These are phyloP conservation scores for Drosophila pegasa DNA, from an alignment of 2,888 invertebrate genomes.

Conservation along the genomic window DNA sequence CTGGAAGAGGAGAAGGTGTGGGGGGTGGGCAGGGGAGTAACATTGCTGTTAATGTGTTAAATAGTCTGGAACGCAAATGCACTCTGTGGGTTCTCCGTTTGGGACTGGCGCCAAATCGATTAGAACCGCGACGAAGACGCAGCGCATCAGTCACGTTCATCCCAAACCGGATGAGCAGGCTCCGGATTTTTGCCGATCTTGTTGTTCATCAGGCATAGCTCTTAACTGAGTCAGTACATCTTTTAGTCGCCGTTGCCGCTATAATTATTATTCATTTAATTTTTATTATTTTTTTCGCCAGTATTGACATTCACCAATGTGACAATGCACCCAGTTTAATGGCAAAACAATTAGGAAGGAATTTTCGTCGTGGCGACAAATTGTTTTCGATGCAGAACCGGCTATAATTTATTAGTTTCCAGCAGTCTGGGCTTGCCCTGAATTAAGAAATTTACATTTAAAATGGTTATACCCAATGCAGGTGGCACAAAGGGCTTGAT, in stretches of 20 bases:
- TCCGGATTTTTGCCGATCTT: constrained; percentile 26
- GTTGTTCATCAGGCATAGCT: constrained; percentile 52
- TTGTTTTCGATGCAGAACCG: constrained; percentile 40
- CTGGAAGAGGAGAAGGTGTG: neutral
- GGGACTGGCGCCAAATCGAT: constrained; percentile 64
- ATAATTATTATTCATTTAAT: constrained; percentile 7
- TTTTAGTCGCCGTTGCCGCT: neutral
- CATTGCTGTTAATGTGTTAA: constrained; percentile 44
- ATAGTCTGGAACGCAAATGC: constrained; percentile 62
- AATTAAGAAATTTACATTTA: constrained; percentile 23
- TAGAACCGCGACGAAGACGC: constrained; percentile 49
- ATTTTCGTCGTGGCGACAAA: constrained; percentile 60
- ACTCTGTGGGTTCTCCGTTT: constrained; percentile 34
- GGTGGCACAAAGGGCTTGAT: neutral
- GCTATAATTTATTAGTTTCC: constrained; percentile 12
- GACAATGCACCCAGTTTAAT: constrained; percentile 72
- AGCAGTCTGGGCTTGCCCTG: constrained; percentile 31
- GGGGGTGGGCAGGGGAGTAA: neutral
- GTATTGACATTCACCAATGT: constrained; percentile 34
- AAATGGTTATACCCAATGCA: constrained; percentile 9
- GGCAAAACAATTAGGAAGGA: constrained; percentile 71
- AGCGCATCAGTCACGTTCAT: constrained; percentile 28
- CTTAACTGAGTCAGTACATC: constrained; percentile 59
- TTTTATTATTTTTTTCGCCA: constrained; percentile 4
- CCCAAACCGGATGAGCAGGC: constrained; percentile 64